Evolutionary conservation across 2,113 vertebrate species (phyloP).

Genomic region (Entelurus aequoreus): DNA sequence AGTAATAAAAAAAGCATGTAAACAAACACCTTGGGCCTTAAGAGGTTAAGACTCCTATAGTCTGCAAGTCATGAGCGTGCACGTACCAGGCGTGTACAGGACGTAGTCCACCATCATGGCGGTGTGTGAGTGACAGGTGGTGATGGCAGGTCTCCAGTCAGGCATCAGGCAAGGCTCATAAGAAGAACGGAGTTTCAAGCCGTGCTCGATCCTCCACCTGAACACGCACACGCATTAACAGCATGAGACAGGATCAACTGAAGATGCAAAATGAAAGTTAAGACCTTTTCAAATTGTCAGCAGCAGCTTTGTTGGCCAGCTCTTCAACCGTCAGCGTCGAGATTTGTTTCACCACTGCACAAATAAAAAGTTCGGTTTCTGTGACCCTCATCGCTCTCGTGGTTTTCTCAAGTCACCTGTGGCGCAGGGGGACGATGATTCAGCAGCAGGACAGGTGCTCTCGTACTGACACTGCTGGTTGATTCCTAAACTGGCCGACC

Average conservation of each 20-base stretch:
- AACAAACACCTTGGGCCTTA: no score
- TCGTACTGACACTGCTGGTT: slow-evolving; percentile 85
- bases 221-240: slow-evolving; percentile 11
- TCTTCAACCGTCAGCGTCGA: slow-evolving; percentile 31
- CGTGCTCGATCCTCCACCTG: slow-evolving; percentile 75
- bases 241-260: neutral
- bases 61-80: slow-evolving; percentile 2
- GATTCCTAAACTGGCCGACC: slow-evolving; percentile 87
- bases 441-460: neutral
- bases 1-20: no score
- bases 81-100: slow-evolving; percentile 78
- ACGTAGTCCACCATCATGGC: slow-evolving; percentile 95
- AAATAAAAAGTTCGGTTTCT: neutral
- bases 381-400: no score
- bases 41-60: no score
- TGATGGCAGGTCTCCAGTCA: slow-evolving; percentile 83
- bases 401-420: no score
- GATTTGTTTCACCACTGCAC: slow-evolving; percentile 31
- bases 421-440: slow-evolving; percentile 10
- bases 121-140: slow-evolving; percentile 86
- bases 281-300: neutral
- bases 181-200: slow-evolving; percentile 81
- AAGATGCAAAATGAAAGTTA: neutral
- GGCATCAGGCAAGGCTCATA: slow-evolving; percentile 81
- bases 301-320: neutral